These are phyloP conservation scores for Rhyacophila brunnea DNA, from an alignment of 1,140 invertebrate genomes.

Conservation along the genomic window DNA sequence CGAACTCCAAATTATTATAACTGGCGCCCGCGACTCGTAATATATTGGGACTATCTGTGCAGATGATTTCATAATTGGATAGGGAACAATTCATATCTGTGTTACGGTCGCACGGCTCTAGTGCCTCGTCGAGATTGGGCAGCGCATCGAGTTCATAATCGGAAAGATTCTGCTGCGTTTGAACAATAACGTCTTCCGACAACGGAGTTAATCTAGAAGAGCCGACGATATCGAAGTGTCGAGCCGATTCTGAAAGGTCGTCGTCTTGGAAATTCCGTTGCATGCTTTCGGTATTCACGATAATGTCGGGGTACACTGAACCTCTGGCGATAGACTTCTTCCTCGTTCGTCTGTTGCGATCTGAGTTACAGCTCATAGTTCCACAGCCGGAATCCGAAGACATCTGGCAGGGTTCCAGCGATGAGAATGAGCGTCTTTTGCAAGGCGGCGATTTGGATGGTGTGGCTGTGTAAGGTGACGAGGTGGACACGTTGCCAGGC, in stretches of 20 bases:
- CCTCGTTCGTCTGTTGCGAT: too few relatives aligned
- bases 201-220: not conserved
- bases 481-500: not conserved
- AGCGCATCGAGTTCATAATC: constrained; percentile 39
- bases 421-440: not conserved
- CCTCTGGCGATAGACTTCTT: too few relatives aligned
- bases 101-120: constrained; percentile 42
- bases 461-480: not conserved
- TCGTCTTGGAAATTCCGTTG: constrained; percentile 1
- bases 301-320: not conserved
- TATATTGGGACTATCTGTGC: constrained; percentile 50
- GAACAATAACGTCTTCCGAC: not conserved
- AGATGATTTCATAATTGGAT: constrained; percentile 52
- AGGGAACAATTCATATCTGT: constrained; percentile 38
- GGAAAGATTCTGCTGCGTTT: constrained; percentile 1
- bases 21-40: constrained; percentile 43
- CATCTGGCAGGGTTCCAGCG: not conserved
- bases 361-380: constrained; percentile 24
- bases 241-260: constrained; percentile 14
- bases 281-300: not conserved
- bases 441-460: not conserved
- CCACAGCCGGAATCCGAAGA: constrained; percentile 33
- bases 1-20: constrained; percentile 45
- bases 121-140: constrained; percentile 50
- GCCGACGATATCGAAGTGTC: constrained; percentile 6